A percentile compares a stretch with the other conserved stretches of the same genome.
These are phyloP conservation scores for Platypus cylindrus DNA, from an alignment of 2,888 invertebrate species.

Conservation along the genomic window DNA sequence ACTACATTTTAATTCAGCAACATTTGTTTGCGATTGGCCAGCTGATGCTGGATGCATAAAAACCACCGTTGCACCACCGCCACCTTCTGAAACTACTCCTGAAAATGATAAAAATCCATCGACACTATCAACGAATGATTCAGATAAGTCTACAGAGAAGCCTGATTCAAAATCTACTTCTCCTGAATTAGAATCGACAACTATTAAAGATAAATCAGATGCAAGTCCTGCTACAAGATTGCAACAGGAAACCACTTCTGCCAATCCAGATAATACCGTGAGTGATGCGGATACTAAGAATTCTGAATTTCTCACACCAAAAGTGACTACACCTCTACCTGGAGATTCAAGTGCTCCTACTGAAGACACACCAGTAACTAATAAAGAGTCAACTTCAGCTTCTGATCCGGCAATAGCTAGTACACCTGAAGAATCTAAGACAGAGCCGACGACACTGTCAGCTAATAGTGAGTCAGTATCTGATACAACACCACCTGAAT, in stretches of 20 bases:
- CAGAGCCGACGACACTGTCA: neutral
- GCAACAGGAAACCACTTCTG: too few relatives aligned
- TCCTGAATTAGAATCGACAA: too few relatives aligned
- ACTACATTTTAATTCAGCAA: constrained; percentile 10
- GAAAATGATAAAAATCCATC: constrained; percentile 3
- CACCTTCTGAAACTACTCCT: constrained; percentile 7
- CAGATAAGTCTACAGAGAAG: constrained; percentile 2
- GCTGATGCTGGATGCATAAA: constrained; percentile 14
- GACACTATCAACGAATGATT: neutral
- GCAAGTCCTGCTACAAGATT: too few relatives aligned
- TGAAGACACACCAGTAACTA: neutral
- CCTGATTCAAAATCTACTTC: neutral
- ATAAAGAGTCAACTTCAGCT: neutral
- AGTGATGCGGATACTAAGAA: too few relatives aligned
- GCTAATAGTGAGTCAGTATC: constrained; percentile 2
- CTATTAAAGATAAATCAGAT: neutral
- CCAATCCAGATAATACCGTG: too few relatives aligned
- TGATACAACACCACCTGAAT: constrained; percentile 1
- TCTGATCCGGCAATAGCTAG: neutral
- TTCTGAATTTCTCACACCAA: too few relatives aligned
- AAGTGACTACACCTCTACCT: neutral
- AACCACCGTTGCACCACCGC: constrained; percentile 10
- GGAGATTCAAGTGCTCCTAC: neutral
- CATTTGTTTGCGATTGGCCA: constrained; percentile 13
- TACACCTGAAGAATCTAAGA: constrained; percentile 4